Evolutionary conservation across 1,140 invertebrate genomes (phyloP).

Genomic region (Protaetia brevitarsis): DNA sequence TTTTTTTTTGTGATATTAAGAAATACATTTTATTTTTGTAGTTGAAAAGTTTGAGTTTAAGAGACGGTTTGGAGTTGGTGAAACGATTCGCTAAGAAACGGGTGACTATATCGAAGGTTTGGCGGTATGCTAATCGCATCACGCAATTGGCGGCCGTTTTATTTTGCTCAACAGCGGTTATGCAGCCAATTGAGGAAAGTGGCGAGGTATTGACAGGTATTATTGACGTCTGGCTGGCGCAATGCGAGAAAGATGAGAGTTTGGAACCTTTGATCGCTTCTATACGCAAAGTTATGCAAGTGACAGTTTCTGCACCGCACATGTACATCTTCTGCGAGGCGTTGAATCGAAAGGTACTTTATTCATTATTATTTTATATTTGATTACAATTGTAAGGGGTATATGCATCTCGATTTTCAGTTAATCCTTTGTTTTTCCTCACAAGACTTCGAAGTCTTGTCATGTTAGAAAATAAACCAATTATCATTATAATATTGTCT

Average conservation of each 20-base stretch:
- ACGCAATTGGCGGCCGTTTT: constrained; percentile 41
- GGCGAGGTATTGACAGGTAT: constrained; percentile 34
- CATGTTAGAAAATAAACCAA: too few species aligned
- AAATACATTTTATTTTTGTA: constrained; percentile 33
- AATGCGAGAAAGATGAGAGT: constrained; percentile 26
- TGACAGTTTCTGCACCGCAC: constrained; percentile 41
- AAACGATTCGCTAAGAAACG: constrained; percentile 44
- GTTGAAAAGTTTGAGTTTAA: constrained; percentile 41
- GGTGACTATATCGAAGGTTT: constrained; percentile 45
- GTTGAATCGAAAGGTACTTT: constrained; percentile 40
- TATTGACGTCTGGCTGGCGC: constrained; percentile 34
- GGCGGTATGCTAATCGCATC: constrained; percentile 41
- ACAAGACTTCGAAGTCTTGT: too few species aligned
- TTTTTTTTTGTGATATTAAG: not conserved
- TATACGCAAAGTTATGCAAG: constrained; percentile 41
- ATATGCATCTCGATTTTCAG: too few species aligned
- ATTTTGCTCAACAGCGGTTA: constrained; percentile 42
- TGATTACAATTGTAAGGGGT: too few species aligned
- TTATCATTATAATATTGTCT: too few species aligned
- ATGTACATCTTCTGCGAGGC: constrained; percentile 44
- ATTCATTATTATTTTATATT: not conserved
- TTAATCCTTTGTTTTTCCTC: too few species aligned
- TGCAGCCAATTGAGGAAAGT: constrained; percentile 40
- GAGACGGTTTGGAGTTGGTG: constrained; percentile 42
- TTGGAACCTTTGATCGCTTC: constrained; percentile 27